Base-by-base conservation (phyloP, 2,888 invertebrate genomes). In the Ophonus ardosiacus region DNA sequence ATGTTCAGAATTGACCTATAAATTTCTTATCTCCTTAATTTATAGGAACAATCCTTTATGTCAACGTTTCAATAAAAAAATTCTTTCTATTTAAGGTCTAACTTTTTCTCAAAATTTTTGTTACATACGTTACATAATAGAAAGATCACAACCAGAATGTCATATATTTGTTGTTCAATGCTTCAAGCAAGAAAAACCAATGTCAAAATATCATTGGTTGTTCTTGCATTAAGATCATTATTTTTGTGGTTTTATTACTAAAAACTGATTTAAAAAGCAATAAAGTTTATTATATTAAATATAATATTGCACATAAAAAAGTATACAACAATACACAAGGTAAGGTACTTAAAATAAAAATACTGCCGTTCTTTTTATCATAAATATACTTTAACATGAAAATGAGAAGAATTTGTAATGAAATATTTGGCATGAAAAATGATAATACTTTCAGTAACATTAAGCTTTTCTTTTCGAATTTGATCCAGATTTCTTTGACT, bases 281-380 rank as follows among this genome's bases (percentile, higher is more conserved):
- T 71, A 71, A 71, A 21, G 2, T 38, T 68, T 74, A 74, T 74
- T 43, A 24, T 74, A 74, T 74, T 74, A 74, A 74, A 43, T 81
- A 74, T 40, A 83, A 74, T 83, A 83, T 83, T 83, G 83, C 83
- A 83, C 83, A 83, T 68, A 74, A 81, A 83, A 81, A 43, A 82
- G 68, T 81, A 57, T 74, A 81, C 51, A 81, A 81, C 81, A 81
- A 81, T 81, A 81, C 68, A 21, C 24, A 51, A 81, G 10, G 10
- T 59, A 59, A 18, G 63, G 21, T 21, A 21, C 63, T 63, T 63
- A 24, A 21, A 21, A 63, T 24, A 8, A 2, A 18, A 63, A 63
- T 63, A 21, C 63, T 21, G 63, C 5, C 21, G 21, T 59, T 59
- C 59, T 59, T 59, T 15, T 15, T 0, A 13, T 61, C 7, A 8